A percentile compares a stretch with the other conserved stretches of the same genome.
phyloP scores from a whole-genome alignment of 1,140 invertebrate genomes.

The Drosophila obscura region DNA sequence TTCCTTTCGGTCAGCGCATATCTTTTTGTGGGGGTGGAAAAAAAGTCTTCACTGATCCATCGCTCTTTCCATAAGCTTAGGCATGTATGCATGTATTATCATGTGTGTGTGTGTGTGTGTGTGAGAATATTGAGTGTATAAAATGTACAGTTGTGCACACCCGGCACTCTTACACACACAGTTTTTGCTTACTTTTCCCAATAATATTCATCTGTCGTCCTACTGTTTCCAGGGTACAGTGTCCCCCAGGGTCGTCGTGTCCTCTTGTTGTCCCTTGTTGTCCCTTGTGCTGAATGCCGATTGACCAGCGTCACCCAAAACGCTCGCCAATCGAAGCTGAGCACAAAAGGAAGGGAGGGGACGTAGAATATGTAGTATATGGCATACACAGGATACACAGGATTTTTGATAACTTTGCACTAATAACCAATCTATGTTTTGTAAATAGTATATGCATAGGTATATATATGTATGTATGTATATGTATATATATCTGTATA shows the following conservation, averaged over 20 bases:
- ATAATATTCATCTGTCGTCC: slow-evolving; percentile 47
- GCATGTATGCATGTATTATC: not conserved
- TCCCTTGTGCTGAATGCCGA: slow-evolving; percentile 30
- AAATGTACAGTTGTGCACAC: slow-evolving; percentile 60
- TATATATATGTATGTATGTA: slow-evolving; percentile 42
- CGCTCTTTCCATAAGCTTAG: slow-evolving; percentile 19
- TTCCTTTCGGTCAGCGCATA: slow-evolving; percentile 3
- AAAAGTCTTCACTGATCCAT: slow-evolving; percentile 1
- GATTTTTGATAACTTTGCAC: slow-evolving; percentile 38
- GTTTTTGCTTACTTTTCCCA: not conserved
- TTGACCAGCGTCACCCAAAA: slow-evolving; percentile 57
- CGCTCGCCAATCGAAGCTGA: slow-evolving; percentile 51
- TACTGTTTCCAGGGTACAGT: not conserved
- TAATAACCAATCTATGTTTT: slow-evolving; percentile 57
- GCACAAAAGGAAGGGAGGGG: slow-evolving; percentile 9
- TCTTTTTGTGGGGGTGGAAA: slow-evolving; percentile 8
- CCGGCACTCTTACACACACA: slow-evolving; percentile 8
- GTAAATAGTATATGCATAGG: slow-evolving; percentile 34
- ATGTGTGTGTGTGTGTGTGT: slow-evolving; percentile 12
- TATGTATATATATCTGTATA: slow-evolving; percentile 38
- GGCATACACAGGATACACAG: slow-evolving; percentile 27
- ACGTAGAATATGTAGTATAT: slow-evolving; percentile 4
- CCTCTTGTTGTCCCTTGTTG: not conserved
- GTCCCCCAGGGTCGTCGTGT: not conserved
- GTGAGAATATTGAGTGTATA: slow-evolving; percentile 28